Percentiles rank a stretch among this genome's conserved stretches.
These are phyloP conservation scores for Eutrigla gurnardus DNA, from an alignment of 2,797 vertebrate species.

Conservation along the genomic window DNA sequence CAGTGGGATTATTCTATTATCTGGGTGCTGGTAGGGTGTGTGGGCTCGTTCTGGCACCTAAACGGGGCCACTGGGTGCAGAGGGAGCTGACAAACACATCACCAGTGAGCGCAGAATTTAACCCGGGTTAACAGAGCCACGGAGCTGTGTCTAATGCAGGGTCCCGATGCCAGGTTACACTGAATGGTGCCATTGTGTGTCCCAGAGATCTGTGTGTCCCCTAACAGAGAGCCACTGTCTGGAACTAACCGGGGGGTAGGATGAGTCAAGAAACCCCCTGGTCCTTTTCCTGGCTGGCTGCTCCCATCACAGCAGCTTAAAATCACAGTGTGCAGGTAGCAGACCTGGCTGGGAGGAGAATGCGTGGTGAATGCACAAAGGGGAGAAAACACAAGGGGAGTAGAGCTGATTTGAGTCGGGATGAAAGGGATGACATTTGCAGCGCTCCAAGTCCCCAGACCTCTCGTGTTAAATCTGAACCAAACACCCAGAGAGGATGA, in stretches of 20 bases:
- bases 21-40: slow-evolving; percentile 39
- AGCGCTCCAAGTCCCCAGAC: slow-evolving; percentile 17
- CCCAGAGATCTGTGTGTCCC: slow-evolving; percentile 63
- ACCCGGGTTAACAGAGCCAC: slow-evolving; percentile 56
- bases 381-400: slow-evolving; percentile 22
- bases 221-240: slow-evolving; percentile 77
- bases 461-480: slow-evolving; percentile 19
- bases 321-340: slow-evolving; percentile 73
- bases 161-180: slow-evolving; percentile 62
- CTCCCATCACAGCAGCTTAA: slow-evolving; percentile 73
- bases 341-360: slow-evolving; percentile 42
- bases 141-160: slow-evolving; percentile 77
- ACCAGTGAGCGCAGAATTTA: slow-evolving; percentile 49
- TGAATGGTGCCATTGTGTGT: slow-evolving; percentile 78
- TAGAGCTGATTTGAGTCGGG: slow-evolving; percentile 39
- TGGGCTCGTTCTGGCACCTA: slow-evolving; percentile 48
- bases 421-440: slow-evolving; percentile 62
- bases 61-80: slow-evolving; percentile 39
- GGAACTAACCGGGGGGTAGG: slow-evolving; percentile 62
- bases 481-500: slow-evolving; percentile 5
- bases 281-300: slow-evolving; percentile 63
- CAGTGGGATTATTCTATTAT: slow-evolving; percentile 52
- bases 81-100: slow-evolving; percentile 43
- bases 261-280: slow-evolving; percentile 64
- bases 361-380: not conserved